These are phyloP conservation scores for Drosophila oshimai DNA, from an alignment of 1,140 invertebrate genomes.

Conservation along the genomic window DNA sequence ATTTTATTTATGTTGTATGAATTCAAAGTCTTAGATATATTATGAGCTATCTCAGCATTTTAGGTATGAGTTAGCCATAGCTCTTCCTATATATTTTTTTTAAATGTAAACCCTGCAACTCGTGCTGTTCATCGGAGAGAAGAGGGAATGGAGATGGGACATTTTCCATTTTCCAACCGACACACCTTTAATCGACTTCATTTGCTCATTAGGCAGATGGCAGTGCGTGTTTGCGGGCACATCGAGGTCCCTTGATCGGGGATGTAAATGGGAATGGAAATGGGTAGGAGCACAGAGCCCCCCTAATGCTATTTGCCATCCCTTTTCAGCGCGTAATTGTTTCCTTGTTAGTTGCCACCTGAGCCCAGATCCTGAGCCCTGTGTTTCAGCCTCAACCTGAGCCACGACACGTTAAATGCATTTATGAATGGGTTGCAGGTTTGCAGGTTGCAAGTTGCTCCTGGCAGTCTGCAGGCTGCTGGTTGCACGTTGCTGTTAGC, in stretches of 20 bases:
- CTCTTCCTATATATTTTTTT: neutral
- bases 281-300: neutral
- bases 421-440: conserved; percentile 56
- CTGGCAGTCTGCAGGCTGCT: conserved; percentile 1
- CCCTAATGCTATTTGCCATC: conserved; percentile 47
- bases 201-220: conserved; percentile 76
- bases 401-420: conserved; percentile 63
- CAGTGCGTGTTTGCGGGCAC: conserved; percentile 53
- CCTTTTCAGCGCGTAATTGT: conserved; percentile 67
- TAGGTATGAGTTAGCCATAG: neutral
- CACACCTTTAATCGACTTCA: conserved; percentile 76
- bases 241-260: neutral
- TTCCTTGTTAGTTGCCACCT: conserved; percentile 76
- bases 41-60: too few species aligned
- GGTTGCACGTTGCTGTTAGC: neutral
- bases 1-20: too few species aligned
- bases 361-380: conserved; percentile 33
- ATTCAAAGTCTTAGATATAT: too few species aligned
- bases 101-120: neutral
- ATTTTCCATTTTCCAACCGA: conserved; percentile 17
- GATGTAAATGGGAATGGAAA: neutral
- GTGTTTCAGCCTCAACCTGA: conserved; percentile 27
- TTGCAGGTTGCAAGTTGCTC: conserved; percentile 1
- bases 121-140: conserved; percentile 11
- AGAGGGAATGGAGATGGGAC: neutral